Conservation (phyloP, 92 coral and sea anemone species). For the Scolanthus callimorphus region DNA sequence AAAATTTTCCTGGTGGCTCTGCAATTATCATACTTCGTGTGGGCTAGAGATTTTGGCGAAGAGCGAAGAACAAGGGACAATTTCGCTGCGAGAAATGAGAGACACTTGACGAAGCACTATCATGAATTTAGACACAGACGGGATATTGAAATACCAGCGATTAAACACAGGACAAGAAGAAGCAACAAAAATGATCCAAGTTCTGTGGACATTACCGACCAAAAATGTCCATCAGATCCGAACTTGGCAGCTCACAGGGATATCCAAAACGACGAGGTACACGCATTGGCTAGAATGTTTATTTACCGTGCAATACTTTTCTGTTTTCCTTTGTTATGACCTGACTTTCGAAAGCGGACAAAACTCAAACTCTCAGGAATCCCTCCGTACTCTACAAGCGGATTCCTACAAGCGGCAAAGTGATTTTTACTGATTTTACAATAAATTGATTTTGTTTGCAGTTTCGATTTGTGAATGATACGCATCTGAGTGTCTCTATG, state of each 20-base stretch:
- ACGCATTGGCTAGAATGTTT: too few species aligned
- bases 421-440: too few species aligned
- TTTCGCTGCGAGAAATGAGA: slow-evolving; percentile 6
- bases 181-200: background rate
- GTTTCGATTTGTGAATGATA: slow-evolving; percentile 43
- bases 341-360: too few species aligned
- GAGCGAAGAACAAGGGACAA: background rate
- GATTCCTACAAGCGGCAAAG: too few species aligned
- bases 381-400: too few species aligned
- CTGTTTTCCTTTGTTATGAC: too few species aligned
- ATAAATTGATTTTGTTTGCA: too few species aligned
- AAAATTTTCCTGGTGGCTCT: slow-evolving; percentile 5
- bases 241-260: background rate
- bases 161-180: background rate
- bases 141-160: background rate
- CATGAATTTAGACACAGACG: background rate
- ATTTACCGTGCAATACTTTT: too few species aligned
- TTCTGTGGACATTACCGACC: background rate
- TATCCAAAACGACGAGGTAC: background rate
- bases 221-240: background rate
- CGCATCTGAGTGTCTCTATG: slow-evolving; percentile 55
- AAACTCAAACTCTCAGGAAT: too few species aligned
- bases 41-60: slow-evolving; percentile 2
- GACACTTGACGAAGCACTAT: background rate
- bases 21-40: slow-evolving; percentile 2